Conservation (phyloP, 2,797 vertebrate species). For the Myotis pilosus region DNA sequence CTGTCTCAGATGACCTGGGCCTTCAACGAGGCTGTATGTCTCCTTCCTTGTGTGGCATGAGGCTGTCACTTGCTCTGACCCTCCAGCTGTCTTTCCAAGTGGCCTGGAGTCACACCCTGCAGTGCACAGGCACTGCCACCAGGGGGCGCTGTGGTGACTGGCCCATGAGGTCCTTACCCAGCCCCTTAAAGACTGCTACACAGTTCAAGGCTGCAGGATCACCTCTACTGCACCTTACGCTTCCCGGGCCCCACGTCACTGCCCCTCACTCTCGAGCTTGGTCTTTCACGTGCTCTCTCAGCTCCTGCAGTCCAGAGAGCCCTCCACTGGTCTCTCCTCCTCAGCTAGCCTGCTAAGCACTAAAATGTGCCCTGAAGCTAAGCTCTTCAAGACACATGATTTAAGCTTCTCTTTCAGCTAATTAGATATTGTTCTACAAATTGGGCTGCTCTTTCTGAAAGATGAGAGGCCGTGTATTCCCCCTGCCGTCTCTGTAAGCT, state of each 20-base stretch:
- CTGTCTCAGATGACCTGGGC: background rate
- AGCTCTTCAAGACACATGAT: constrained; percentile 61
- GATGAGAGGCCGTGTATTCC: constrained; percentile 69
- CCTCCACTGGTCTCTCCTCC: background rate
- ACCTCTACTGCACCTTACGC: rapidly evolving
- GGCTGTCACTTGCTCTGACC: background rate
- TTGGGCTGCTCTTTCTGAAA: constrained; percentile 67
- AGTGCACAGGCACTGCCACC: background rate
- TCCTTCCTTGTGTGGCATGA: background rate
- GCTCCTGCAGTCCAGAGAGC: background rate
- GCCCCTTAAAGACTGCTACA: background rate
- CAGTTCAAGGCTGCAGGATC: background rate
- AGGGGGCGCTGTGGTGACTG: background rate
- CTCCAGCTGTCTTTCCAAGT: background rate
- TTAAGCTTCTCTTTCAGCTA: constrained; percentile 70
- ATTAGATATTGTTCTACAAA: constrained; percentile 77
- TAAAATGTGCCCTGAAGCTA: constrained; percentile 56
- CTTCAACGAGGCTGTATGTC: background rate
- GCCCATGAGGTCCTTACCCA: rapidly evolving
- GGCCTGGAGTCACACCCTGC: background rate
- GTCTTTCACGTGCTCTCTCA: background rate
- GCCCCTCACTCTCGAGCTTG: background rate
- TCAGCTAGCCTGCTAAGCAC: background rate
- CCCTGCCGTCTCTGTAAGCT: constrained; percentile 65
- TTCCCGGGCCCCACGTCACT: background rate